Conservation (phyloP, 2,113 vertebrate genomes). For the Rafetus swinhoei region DNA sequence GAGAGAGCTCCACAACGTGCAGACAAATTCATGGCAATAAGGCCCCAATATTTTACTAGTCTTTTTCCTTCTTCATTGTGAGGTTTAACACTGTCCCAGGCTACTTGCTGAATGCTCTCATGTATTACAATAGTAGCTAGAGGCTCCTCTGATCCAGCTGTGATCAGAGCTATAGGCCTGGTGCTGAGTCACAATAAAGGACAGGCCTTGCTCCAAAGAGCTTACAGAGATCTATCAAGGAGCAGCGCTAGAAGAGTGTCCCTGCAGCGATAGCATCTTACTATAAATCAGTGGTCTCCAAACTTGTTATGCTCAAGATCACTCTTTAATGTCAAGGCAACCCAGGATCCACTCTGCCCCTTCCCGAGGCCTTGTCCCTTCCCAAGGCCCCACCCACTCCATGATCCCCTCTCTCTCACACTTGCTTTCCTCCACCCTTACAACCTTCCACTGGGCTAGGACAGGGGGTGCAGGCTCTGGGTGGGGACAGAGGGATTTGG, state of each 20-base stretch:
- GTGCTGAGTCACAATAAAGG: not conserved
- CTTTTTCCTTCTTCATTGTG: not conserved
- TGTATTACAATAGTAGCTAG: not conserved
- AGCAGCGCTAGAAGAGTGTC: not conserved
- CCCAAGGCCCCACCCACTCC: too few species aligned
- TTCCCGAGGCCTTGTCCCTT: too few species aligned
- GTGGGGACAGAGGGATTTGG: too few species aligned
- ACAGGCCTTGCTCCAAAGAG: not conserved
- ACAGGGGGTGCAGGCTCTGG: too few species aligned
- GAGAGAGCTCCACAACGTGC: not conserved
- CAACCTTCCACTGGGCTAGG: too few species aligned
- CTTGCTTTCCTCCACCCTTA: too few species aligned
- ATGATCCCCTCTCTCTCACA: too few species aligned
- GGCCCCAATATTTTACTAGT: conserved; percentile 8
- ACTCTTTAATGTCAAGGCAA: too few species aligned
- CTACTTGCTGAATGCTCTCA: conserved; percentile 9
- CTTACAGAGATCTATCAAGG: not conserved
- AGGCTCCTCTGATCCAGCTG: not conserved
- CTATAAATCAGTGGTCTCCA: too few species aligned
- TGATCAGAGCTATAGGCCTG: fast-evolving
- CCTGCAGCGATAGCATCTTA: too few species aligned
- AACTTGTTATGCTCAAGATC: too few species aligned
- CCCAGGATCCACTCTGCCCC: too few species aligned
- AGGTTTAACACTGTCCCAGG: not conserved
- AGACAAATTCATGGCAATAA: not conserved